Base-by-base conservation (phyloP, 2,888 invertebrate genomes). In the Crioceris asparagi region DNA sequence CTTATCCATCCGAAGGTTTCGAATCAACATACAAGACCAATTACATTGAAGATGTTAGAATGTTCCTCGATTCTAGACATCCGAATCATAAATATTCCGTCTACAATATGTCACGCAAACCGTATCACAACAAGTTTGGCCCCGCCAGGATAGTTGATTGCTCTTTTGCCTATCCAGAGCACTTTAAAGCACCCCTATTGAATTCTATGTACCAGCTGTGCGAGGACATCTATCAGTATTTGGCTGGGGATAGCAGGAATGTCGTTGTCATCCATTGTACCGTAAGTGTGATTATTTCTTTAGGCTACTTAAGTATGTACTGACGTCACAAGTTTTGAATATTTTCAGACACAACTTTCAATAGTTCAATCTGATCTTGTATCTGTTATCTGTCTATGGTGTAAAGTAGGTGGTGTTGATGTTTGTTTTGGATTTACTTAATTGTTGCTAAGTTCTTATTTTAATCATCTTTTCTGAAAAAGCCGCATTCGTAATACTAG, bases 21-120 rank as follows among this genome's bases (percentile, higher is more conserved):
- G 93, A 94, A 61, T 85, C 91, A n/a, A 79, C 88, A 1, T 88
- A 91, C 58, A 82, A 84, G 59, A 84, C 86, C 10, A 93, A 93
- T 64, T 85, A 91, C 60, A 83, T 92, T 45, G 93, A 94, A 55
- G 92, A 93, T 59, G 90, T 96, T 2, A 74, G 82, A 54, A 72
- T 75, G 27, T 86, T 79, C 53, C 69, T 94, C 17, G 85, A 86
- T 51, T 76, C 79, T 19, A 74, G 83, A 57, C 79, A 82, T 68
- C 72, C 81, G 33, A 73, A 80, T 65, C 55, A 74, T 61, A 69
- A 79, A 70, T 71, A 92, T 73, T 74, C 85, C 68, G 68, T 96
- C 33, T 92, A 91, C 61, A 92, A 91, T 64, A 73, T 90, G 11
- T 79, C 81, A 27, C 79, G 82, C 29, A 65, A 72, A 42, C 64